Conservation (phyloP, 2,888 invertebrate genomes). For the Caenorhabditis sp. region DNA sequence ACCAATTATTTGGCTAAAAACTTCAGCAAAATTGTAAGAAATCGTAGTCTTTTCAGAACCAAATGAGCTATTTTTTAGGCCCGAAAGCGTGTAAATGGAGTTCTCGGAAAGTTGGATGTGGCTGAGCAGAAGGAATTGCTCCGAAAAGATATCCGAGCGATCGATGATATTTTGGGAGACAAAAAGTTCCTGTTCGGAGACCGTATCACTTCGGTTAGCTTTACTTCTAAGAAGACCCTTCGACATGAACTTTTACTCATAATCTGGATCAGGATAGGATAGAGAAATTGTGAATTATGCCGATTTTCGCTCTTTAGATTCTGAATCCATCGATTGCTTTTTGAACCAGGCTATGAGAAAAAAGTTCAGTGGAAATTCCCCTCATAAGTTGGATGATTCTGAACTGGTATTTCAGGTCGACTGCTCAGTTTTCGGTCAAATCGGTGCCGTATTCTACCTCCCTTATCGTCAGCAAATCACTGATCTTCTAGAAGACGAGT, state of each 20-base stretch:
- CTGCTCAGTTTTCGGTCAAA: constrained; percentile 80
- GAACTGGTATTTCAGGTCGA: constrained; percentile 72
- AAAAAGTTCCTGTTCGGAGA: constrained; percentile 97
- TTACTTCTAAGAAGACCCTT: no score
- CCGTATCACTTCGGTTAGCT: constrained; percentile 92
- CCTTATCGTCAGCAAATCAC: constrained; percentile 79
- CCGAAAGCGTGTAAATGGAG: constrained; percentile 64
- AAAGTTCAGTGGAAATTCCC: no score
- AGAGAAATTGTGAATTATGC: no score
- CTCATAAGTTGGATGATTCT: no score
- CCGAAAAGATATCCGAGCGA: constrained; percentile 92
- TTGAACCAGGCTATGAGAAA: no score
- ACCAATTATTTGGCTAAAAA: constrained; percentile 71
- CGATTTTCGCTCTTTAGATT: no score
- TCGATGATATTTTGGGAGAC: constrained; percentile 93
- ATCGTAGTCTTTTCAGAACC: not conserved
- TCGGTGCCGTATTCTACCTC: constrained; percentile 76
- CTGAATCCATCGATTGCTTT: no score
- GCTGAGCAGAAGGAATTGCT: constrained; percentile 86
- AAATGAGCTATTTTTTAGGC: constrained; percentile 36
- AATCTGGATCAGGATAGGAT: no score
- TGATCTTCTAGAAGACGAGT: constrained; percentile 80
- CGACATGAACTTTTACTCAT: no score
- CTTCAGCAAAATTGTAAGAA: constrained; percentile 67
- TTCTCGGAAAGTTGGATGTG: constrained; percentile 62